A percentile compares a stretch with the other conserved stretches of the same genome.
phyloP scores from a whole-genome alignment of 1,140 invertebrate genomes.

The Papilio machaon region DNA sequence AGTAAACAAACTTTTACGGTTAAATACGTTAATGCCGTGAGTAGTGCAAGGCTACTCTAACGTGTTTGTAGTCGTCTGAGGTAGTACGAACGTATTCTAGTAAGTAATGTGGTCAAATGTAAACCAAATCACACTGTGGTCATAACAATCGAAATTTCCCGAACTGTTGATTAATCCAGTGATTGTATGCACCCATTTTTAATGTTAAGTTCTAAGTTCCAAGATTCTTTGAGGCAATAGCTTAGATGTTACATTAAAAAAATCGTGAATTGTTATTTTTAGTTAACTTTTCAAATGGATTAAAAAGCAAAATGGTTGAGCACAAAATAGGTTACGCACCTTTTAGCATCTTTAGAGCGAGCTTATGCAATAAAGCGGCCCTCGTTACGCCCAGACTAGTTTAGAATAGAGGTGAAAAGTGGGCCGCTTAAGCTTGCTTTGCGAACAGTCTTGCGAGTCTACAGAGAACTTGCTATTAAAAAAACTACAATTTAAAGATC shows the following conservation, averaged over 20 bases:
- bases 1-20: not conserved
- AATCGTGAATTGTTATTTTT: not conserved
- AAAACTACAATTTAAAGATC: not conserved
- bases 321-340: conserved; percentile 35
- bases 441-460: conserved; percentile 12
- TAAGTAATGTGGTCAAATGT: too few relatives aligned
- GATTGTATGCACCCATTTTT: too few relatives aligned
- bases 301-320: conserved; percentile 11
- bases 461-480: conserved; percentile 12
- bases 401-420: conserved; percentile 30
- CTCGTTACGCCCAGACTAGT: conserved; percentile 35
- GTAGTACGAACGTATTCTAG: too few relatives aligned
- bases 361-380: conserved; percentile 30
- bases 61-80: not conserved
- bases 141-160: too few relatives aligned
- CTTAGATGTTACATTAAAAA: not conserved
- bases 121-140: too few relatives aligned
- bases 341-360: conserved; percentile 30
- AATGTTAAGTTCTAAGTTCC: too few relatives aligned
- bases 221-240: not conserved
- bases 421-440: conserved; percentile 33
- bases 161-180: too few relatives aligned
- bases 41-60: not conserved
- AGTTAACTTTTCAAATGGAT: conserved; percentile 2
- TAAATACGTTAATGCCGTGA: not conserved